A percentile compares a stretch with the other conserved stretches of the same genome.
These are phyloP conservation scores for Oreochromis niloticus DNA, from an alignment of 2,113 vertebrate species.

Conservation along the genomic window DNA sequence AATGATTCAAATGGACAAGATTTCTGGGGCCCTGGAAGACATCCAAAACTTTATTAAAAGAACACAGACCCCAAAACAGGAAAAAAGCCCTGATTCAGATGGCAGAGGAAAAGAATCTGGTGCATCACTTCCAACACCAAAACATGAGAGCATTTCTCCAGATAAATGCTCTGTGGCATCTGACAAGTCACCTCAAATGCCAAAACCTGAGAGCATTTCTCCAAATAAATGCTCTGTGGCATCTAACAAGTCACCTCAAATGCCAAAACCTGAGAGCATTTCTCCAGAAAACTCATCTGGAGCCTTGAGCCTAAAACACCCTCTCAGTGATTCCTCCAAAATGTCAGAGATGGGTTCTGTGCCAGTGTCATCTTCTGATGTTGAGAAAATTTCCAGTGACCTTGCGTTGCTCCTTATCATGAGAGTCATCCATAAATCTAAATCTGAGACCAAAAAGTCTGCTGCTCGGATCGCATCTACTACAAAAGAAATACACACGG, in stretches of 20 bases:
- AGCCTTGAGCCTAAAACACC: too few species aligned
- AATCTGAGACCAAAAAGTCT: too few species aligned
- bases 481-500: neutral
- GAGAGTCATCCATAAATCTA: neutral
- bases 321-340: too few species aligned
- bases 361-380: neutral
- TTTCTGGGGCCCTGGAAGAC: neutral
- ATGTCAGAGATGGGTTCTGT: neutral
- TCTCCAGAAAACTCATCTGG: accelerated
- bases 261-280: accelerated
- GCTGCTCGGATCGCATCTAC: accelerated
- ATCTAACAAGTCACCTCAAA: accelerated
- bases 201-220: neutral
- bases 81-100: neutral
- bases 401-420: neutral
- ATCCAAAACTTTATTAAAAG: neutral
- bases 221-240: accelerated
- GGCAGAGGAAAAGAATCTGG: neutral
- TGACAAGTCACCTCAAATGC: accelerated
- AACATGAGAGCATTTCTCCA: neutral
- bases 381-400: neutral
- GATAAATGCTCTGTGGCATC: accelerated
- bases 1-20: neutral
- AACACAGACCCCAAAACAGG: neutral
- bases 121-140: neutral